Percentiles rank a stretch among this genome's conserved stretches.
These are phyloP conservation scores for Callipepla californica DNA, from an alignment of 2,113 vertebrate species.

Conservation along the genomic window DNA sequence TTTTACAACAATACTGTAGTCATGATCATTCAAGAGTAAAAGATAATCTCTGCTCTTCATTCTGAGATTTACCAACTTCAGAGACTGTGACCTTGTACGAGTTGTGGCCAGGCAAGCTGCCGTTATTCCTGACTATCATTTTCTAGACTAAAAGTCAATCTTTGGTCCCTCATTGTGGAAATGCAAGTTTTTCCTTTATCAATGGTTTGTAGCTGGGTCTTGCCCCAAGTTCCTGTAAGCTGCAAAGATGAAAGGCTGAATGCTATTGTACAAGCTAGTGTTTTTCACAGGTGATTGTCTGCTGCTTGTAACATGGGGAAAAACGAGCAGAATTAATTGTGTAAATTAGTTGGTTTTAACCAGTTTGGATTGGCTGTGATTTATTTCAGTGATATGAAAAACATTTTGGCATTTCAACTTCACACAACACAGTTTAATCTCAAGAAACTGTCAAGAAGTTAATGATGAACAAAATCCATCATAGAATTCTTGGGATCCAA, in stretches of 20 bases:
- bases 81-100: not conserved
- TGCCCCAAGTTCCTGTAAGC: not conserved
- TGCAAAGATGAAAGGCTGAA: not conserved
- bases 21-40: not conserved
- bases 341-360: not conserved
- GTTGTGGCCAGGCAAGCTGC: not conserved
- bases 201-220: not conserved
- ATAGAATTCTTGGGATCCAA: not conserved
- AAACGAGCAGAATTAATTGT: not conserved
- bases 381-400: not conserved
- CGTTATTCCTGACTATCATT: not conserved
- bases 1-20: not conserved
- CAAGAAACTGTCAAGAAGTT: not conserved
- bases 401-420: not conserved
- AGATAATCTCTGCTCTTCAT: not conserved
- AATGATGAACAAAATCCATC: not conserved
- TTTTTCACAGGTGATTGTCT: not conserved
- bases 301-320: fast-evolving
- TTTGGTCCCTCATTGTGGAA: not conserved
- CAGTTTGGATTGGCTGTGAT: not conserved
- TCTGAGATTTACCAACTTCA: not conserved
- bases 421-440: not conserved
- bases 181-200: not conserved
- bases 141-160: not conserved
- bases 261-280: fast-evolving